A percentile compares a stretch with the other conserved stretches of the same genome.
Evolutionary conservation across 2,797 vertebrate genomes (phyloP).

Genomic region (Mionectes olivaceus): DNA sequence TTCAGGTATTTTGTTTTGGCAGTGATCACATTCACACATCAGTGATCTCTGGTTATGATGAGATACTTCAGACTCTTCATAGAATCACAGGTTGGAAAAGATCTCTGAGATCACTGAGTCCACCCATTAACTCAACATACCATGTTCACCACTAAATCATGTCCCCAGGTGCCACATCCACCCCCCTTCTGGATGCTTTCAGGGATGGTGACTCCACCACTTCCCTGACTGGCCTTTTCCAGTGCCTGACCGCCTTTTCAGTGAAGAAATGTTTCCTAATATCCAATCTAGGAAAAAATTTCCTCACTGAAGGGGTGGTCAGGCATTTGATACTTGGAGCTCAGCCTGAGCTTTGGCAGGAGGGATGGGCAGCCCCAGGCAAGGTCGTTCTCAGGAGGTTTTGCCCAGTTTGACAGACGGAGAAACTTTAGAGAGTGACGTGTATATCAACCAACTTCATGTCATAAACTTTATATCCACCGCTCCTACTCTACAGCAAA

Average conservation of each 20-base stretch:
- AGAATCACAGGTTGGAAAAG: not conserved
- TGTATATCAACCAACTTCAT: not conserved
- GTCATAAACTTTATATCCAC: not conserved
- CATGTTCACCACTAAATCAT: rapidly evolving
- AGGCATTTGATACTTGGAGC: not conserved
- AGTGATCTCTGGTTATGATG: rapidly evolving
- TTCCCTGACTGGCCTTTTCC: rapidly evolving
- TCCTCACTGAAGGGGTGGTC: not conserved
- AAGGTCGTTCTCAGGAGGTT: rapidly evolving
- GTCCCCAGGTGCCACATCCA: not conserved
- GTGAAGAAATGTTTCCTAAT: not conserved
- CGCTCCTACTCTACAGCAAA: not conserved
- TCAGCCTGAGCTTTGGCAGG: not conserved
- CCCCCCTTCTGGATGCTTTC: too few species aligned
- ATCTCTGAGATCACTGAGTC: not conserved
- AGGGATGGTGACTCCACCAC: not conserved
- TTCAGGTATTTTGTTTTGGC: not conserved
- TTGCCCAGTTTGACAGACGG: not conserved
- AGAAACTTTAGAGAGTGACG: not conserved
- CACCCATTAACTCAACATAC: not conserved
- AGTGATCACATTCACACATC: not conserved
- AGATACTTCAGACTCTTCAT: not conserved
- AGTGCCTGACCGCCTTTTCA: not conserved
- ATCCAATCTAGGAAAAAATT: not conserved
- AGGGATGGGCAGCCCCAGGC: not conserved